A percentile compares a stretch with the other conserved stretches of the same genome.
Evolutionary conservation across 2,888 invertebrate genomes (phyloP).

Genomic region (Dorcus parallelipipedus): DNA sequence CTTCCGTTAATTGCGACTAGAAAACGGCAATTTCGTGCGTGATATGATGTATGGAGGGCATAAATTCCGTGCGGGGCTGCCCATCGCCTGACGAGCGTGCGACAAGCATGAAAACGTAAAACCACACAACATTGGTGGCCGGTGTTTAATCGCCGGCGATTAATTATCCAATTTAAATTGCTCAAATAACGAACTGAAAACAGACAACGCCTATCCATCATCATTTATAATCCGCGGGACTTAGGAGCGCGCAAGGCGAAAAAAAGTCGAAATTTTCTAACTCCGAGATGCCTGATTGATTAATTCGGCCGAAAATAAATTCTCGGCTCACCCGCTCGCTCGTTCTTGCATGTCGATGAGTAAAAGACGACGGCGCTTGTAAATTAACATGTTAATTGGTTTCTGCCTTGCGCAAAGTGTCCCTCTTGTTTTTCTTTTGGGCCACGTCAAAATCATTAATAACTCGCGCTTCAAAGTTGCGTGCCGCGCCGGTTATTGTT

Average conservation of each 20-base stretch:
- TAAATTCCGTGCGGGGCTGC: too few relatives aligned
- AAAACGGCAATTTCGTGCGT: too few relatives aligned
- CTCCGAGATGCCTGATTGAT: constrained; percentile 30
- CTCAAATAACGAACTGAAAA: background rate
- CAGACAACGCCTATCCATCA: constrained; percentile 8
- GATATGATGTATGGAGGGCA: too few relatives aligned
- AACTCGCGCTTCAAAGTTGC: background rate
- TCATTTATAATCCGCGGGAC: constrained; percentile 1
- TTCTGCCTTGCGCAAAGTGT: background rate
- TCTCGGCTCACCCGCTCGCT: background rate
- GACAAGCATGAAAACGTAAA: background rate
- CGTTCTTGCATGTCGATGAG: background rate
- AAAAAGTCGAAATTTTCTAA: constrained; percentile 1
- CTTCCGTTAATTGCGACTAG: too few relatives aligned
- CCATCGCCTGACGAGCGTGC: too few relatives aligned
- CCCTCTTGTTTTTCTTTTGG: background rate
- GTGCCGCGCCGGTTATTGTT: background rate
- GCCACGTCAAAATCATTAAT: constrained; percentile 6
- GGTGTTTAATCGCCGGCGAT: constrained; percentile 3
- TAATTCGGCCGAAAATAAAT: constrained; percentile 28
- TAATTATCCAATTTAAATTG: constrained; percentile 10
- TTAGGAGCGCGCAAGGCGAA: constrained; percentile 6
- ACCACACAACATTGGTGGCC: constrained; percentile 2
- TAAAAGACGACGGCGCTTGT: background rate
- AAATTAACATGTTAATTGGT: constrained; percentile 7